Percentiles rank a stretch among this genome's conserved stretches.
Evolutionary conservation across 1,140 invertebrate genomes (phyloP).

Genomic region (Hypsibius dujardini): DNA sequence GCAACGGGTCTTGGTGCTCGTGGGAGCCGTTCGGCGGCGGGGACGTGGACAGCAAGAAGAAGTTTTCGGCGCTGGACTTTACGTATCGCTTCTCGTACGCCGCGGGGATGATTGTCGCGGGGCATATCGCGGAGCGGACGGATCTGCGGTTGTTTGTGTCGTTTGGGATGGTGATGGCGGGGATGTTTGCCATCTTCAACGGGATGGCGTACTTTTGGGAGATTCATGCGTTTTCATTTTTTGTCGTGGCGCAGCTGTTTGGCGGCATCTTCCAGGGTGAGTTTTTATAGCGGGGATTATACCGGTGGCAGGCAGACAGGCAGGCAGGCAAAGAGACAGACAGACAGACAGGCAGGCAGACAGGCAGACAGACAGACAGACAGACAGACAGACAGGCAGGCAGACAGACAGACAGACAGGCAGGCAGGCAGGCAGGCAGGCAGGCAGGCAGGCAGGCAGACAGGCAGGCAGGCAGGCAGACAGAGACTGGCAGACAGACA

Average conservation of each 20-base stretch:
- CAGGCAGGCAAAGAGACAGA: too few species aligned
- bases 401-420: too few species aligned
- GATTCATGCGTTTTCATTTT: conserved; percentile 1
- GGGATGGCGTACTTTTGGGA: conserved; percentile 14
- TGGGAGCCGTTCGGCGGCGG: conserved; percentile 57
- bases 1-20: conserved; percentile 48
- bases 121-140: not conserved
- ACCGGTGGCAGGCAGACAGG: too few species aligned
- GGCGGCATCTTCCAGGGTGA: conserved; percentile 28
- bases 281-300: too few species aligned
- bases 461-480: too few species aligned
- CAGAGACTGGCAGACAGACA: too few species aligned
- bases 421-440: too few species aligned
- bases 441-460: too few species aligned
- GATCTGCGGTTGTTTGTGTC: not conserved
- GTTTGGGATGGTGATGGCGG: not conserved
- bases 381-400: too few species aligned
- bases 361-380: too few species aligned
- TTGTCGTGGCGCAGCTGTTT: conserved; percentile 12
- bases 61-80: conserved; percentile 2
- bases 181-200: not conserved
- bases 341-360: too few species aligned
- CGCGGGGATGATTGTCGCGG: conserved; percentile 9
- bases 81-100: conserved; percentile 5
- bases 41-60: conserved; percentile 24